Percentiles rank a stretch among this genome's conserved stretches.
These are phyloP conservation scores for Phortica magna DNA, from an alignment of 2,888 invertebrate species.

Conservation along the genomic window DNA sequence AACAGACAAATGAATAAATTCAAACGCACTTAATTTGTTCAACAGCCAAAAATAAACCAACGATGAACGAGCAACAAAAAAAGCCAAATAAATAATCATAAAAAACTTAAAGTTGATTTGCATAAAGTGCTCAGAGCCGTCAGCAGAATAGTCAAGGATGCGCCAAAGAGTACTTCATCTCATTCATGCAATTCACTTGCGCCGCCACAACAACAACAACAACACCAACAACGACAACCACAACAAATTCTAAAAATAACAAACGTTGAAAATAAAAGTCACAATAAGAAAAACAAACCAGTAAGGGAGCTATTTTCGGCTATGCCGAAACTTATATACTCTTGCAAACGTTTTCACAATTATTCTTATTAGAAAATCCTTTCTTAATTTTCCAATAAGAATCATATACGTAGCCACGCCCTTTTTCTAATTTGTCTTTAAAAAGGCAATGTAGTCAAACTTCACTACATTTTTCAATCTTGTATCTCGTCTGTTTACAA, in stretches of 20 bases:
- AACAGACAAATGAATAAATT: neutral
- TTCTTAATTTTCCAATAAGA: no score
- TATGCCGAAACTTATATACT: no score
- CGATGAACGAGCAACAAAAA: neutral
- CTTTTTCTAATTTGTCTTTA: no score
- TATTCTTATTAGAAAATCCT: no score
- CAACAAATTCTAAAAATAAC: constrained; percentile 29
- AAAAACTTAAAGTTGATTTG: constrained; percentile 12
- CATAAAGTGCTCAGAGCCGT: constrained; percentile 21
- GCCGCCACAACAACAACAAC: neutral
- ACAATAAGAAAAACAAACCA: constrained; percentile 11
- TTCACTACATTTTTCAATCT: no score
- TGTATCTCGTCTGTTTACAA: no score
- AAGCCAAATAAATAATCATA: constrained; percentile 14
- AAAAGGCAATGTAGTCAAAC: no score
- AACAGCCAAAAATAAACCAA: neutral
- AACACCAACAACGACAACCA: neutral
- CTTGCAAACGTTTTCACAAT: no score
- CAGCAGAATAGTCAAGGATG: constrained; percentile 29
- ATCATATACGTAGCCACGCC: no score
- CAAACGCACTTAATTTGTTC: constrained; percentile 13
- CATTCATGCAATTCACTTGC: constrained; percentile 28
- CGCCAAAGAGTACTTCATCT: constrained; percentile 28
- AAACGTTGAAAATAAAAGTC: constrained; percentile 4
- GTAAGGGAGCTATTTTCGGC: no score